Conservation (phyloP, 2,797 vertebrate species). For the Anabacerthia variegaticeps region DNA sequence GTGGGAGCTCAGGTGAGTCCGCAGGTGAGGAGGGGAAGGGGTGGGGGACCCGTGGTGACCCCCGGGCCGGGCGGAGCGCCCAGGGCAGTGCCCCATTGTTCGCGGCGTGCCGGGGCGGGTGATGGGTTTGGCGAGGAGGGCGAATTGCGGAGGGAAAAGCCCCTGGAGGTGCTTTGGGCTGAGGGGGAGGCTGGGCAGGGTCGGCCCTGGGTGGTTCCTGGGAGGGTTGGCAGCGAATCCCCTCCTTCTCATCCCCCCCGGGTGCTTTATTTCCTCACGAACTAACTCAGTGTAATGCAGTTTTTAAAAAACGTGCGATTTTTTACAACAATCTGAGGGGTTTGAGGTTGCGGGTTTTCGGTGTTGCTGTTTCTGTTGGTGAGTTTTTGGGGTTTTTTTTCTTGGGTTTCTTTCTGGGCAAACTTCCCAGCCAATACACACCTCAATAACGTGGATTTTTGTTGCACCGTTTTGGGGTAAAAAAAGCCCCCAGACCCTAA, state of each 20-base stretch:
- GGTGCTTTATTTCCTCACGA: not conserved
- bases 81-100: not conserved
- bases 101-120: not conserved
- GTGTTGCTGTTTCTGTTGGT: fast-evolving
- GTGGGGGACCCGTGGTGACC: no score
- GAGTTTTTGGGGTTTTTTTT: not conserved
- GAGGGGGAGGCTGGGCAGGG: not conserved
- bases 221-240: fast-evolving
- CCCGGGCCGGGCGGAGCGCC: not conserved
- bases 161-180: not conserved
- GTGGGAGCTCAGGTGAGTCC: not conserved
- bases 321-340: fast-evolving
- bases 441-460: fast-evolving
- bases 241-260: fast-evolving
- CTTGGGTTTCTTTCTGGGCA: fast-evolving
- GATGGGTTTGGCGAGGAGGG: not conserved
- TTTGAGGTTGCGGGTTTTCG: no score
- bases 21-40: not conserved
- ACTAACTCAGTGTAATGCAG: fast-evolving
- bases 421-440: fast-evolving
- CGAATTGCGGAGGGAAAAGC: not conserved
- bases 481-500: not conserved
- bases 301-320: not conserved
- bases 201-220: not conserved
- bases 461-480: fast-evolving